A percentile compares a stretch with the other conserved stretches of the same genome.
Conservation (phyloP, 2,888 invertebrate species). For the Drosophila mimetica region DNA sequence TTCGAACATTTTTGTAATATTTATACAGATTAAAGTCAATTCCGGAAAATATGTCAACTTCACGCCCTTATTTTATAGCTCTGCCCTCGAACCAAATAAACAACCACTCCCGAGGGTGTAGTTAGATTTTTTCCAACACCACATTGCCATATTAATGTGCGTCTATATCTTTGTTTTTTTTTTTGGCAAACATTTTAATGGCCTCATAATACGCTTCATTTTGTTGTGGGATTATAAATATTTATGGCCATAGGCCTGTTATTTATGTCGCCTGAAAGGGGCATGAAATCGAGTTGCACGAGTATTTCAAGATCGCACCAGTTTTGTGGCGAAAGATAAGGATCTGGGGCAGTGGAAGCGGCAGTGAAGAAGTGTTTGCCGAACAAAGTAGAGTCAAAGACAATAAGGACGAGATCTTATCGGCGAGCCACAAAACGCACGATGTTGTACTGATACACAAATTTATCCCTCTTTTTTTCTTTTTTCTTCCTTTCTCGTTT, state of each 20-base stretch:
- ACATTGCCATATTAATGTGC: conserved; percentile 63
- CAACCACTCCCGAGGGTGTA: conserved; percentile 1
- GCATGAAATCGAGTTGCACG: conserved; percentile 4
- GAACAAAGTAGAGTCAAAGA: conserved; percentile 54
- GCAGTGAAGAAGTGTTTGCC: conserved; percentile 58
- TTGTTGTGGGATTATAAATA: conserved; percentile 38
- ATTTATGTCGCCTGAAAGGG: conserved; percentile 56
- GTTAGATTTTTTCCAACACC: conserved; percentile 16
- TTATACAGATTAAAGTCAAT: neutral
- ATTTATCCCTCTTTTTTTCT: conserved; percentile 75
- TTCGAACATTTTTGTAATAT: neutral
- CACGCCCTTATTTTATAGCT: neutral
- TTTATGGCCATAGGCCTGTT: conserved; percentile 54
- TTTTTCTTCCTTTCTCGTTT: conserved; percentile 72
- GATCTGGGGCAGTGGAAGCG: conserved; percentile 28
- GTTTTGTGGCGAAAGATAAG: conserved; percentile 43
- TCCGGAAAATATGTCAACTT: neutral
- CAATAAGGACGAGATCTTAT: conserved; percentile 43
- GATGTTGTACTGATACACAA: conserved; percentile 46
- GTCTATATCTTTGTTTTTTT: conserved; percentile 49
- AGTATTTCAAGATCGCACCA: conserved; percentile 39
- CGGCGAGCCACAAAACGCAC: conserved; percentile 52
- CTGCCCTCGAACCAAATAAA: conserved; percentile 1
- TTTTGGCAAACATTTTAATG: conserved; percentile 70
- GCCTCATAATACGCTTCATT: conserved; percentile 64